Conservation (phyloP, 92 coral and sea anemone species). For the Nematostella vectensis region DNA sequence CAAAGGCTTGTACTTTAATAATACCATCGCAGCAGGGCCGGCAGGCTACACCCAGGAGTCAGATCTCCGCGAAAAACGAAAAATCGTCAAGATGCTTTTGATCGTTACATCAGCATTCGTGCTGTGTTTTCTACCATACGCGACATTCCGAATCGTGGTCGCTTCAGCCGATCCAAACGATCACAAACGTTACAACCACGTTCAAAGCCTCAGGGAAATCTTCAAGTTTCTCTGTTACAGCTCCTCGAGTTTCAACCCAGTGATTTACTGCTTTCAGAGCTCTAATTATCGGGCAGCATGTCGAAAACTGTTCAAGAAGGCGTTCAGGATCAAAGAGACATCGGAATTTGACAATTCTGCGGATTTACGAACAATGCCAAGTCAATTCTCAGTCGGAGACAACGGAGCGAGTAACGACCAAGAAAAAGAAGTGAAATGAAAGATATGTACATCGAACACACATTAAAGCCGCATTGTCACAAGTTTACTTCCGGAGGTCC, state of each 20-base stretch:
- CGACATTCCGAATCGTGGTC: constrained; percentile 36
- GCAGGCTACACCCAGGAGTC: constrained; percentile 32
- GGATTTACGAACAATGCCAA: constrained; percentile 1
- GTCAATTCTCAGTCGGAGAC: not conserved
- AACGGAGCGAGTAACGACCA: too few relatives aligned
- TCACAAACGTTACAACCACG: constrained; percentile 9
- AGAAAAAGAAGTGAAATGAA: too few relatives aligned
- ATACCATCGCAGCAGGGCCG: constrained; percentile 47
- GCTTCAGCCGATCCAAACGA: constrained; percentile 29
- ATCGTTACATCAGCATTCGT: constrained; percentile 40
- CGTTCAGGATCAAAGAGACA: not conserved
- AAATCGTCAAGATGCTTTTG: constrained; percentile 42
- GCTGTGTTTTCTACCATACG: constrained; percentile 49
- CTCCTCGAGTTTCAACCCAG: constrained; percentile 57
- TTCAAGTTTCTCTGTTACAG: constrained; percentile 44
- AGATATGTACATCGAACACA: too few relatives aligned
- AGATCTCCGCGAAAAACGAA: constrained; percentile 48
- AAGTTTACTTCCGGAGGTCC: too few relatives aligned
- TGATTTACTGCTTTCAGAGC: constrained; percentile 65
- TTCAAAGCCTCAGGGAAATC: constrained; percentile 28
- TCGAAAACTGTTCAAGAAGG: constrained; percentile 9
- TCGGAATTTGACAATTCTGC: not conserved
- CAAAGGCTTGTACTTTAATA: constrained; percentile 55
- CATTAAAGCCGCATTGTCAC: too few relatives aligned
- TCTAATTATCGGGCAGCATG: constrained; percentile 53